Evolutionary conservation across 2,113 vertebrate genomes (phyloP).

Genomic region (Gobio gobio): DNA sequence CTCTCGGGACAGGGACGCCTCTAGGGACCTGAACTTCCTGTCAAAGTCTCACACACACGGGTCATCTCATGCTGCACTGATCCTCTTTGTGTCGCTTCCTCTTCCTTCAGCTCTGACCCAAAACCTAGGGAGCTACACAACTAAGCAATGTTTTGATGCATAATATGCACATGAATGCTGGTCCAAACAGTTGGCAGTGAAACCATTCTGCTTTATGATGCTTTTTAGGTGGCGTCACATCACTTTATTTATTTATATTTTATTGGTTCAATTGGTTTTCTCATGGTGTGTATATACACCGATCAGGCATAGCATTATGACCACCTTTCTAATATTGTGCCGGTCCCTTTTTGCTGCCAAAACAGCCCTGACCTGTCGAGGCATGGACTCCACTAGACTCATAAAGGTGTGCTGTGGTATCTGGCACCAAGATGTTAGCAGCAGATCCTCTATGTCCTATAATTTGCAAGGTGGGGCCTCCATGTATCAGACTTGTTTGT

Average conservation of each 20-base stretch:
- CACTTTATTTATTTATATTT: neutral
- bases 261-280: neutral
- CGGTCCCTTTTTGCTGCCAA: no score
- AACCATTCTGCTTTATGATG: neutral
- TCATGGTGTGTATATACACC: no score
- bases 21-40: slow-evolving; percentile 12
- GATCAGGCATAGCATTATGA: no score
- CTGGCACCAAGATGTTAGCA: no score
- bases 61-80: neutral
- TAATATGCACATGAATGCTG: neutral
- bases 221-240: neutral
- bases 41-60: neutral
- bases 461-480: no score
- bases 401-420: no score
- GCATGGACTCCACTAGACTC: no score
- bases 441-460: no score
- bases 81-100: slow-evolving; percentile 18
- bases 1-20: neutral
- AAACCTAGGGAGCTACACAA: neutral
- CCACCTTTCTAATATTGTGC: no score
- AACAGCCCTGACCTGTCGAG: no score
- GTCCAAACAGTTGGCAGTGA: neutral
- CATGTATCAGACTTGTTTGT: no score
- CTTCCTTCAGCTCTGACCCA: neutral
- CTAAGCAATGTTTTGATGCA: neutral